These are phyloP conservation scores for Megathymus violae DNA, from an alignment of 1,140 invertebrate genomes.

Conservation along the genomic window DNA sequence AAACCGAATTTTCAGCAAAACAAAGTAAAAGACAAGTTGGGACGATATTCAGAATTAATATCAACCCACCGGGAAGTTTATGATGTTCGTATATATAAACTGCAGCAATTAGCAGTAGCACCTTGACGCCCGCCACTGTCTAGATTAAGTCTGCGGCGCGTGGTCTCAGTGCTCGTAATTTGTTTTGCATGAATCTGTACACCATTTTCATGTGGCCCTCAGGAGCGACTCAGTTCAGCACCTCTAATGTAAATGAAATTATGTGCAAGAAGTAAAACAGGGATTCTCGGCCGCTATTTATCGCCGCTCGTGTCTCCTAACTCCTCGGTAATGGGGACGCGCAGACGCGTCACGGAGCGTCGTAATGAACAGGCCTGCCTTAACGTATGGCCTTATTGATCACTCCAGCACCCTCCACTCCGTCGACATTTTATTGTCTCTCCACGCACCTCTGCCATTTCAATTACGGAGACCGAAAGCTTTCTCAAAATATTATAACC, in stretches of 20 bases:
- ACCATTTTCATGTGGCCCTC: conserved; percentile 74
- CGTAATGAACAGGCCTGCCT: conserved; percentile 72
- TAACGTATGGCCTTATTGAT: conserved; percentile 77
- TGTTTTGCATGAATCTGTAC: conserved; percentile 78
- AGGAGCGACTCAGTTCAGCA: conserved; percentile 67
- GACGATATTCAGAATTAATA: conserved; percentile 52
- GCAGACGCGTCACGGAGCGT: conserved; percentile 57
- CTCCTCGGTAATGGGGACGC: conserved; percentile 72
- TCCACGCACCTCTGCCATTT: conserved; percentile 52
- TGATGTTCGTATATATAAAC: conserved; percentile 69
- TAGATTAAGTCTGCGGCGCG: conserved; percentile 72
- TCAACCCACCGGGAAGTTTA: conserved; percentile 57
- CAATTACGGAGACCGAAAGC: conserved; percentile 53
- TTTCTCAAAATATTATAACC: conserved; percentile 51
- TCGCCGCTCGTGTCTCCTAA: conserved; percentile 74
- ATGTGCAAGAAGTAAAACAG: conserved; percentile 79
- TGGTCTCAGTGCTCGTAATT: conserved; percentile 70
- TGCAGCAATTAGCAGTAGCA: conserved; percentile 73
- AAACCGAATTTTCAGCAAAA: not conserved
- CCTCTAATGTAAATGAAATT: conserved; percentile 82
- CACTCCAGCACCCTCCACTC: conserved; percentile 54
- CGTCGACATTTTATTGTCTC: conserved; percentile 61
- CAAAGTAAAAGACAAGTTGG: conserved; percentile 43
- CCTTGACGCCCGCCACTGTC: conserved; percentile 61
- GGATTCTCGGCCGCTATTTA: conserved; percentile 75